Evolutionary conservation across 2,888 invertebrate species (phyloP), one percentile per base, ranked within the genome.

Genomic region (Parasteatoda lunata): DNA sequence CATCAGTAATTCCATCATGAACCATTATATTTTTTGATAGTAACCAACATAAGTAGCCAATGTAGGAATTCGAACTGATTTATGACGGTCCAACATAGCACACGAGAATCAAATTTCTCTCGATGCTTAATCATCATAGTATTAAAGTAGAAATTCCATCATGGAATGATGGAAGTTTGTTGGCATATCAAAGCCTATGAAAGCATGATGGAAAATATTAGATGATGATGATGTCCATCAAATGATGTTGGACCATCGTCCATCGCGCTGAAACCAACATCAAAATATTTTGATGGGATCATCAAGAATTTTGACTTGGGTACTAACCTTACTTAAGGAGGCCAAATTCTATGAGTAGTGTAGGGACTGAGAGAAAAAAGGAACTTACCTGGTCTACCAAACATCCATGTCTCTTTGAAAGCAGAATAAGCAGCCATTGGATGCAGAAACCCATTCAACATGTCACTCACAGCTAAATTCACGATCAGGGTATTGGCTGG

Each of bases 331-430:
- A 15, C 8, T 45, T 68, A 9, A 8, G 9, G 30, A 15, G 15
- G 48, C 5, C n/a, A 64, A n/a, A 13, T 11, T 15, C 5, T 11
- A 30, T 52, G 15, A 45, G 6, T 52, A 49, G 6, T n/a, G n/a
- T n/a, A n/a, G n/a, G n/a, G n/a, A n/a, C n/a, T n/a, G n/a, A 0
- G n/a, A 49, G 68, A 77, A 5, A 15, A 13, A 9, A 9, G 13
- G 11, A n/a, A 48, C 90, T 90, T 90, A 93, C 93, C 93, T 78
- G 91, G 79, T 89, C 91, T 90, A 45, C 93, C 93, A 88, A 93
- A 93, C 45, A 91, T 91, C 93, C 93, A 93, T 30, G 90, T 90
- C 66, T 91, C 90, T 59, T 89, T 89, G 3, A 91, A 75, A 5
- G 88, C 80, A 1, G 88, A 88, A 15, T 88, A 88, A 2, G 65